Base-by-base conservation (phyloP, 2,797 vertebrate species). In the Acanthurus leucopareius region DNA sequence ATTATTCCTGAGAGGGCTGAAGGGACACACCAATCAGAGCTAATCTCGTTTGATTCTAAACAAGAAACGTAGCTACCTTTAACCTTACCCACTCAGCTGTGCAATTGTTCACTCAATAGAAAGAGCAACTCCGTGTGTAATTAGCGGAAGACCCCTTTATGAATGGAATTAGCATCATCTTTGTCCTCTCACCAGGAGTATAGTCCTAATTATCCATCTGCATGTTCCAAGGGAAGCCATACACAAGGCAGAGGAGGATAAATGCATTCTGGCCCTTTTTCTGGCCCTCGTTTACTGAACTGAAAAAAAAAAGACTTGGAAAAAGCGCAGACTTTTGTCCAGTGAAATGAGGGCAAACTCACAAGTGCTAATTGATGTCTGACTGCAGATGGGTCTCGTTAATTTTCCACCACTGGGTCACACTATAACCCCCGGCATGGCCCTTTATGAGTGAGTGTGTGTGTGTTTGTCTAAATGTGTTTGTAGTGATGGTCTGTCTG, bases 101-200 rank as follows among this genome's bases (percentile, higher is more conserved):
- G 91, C 90, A 88, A 92, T 88, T 90, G 92, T 90, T 91, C 89
- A 86, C 81, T 87, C 80, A 75, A 83, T 25, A 69, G 83, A 87
- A 85, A 86, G 80, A 90, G 80, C 76, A 89, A 88, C 90, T 85
- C 86, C 10, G 73, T 87, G 86, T 85, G 84, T 92, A 94, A 94
- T 94, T 93, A 92, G 91, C 76, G 75, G 87, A 91, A 91, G 90
- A 91, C 84, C 91, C 81, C 83, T 90, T 91, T 90, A 87, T 93
- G 90, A 93, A 92, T 90, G 80, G 88, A 93, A 93, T 93, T 94
- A 93, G 90, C 91, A 92, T 94, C 81, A 89, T 92, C 91, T 92
- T 92, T 93, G 92, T 93, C 90, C 88, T 83, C 87, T 90, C 89
- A 89, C 83, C 83, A 75, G 82, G 89, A 90, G 86, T 77, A 89